These are phyloP conservation scores for Thalpophila matura DNA, from an alignment of 2,888 invertebrate species.

Conservation along the genomic window DNA sequence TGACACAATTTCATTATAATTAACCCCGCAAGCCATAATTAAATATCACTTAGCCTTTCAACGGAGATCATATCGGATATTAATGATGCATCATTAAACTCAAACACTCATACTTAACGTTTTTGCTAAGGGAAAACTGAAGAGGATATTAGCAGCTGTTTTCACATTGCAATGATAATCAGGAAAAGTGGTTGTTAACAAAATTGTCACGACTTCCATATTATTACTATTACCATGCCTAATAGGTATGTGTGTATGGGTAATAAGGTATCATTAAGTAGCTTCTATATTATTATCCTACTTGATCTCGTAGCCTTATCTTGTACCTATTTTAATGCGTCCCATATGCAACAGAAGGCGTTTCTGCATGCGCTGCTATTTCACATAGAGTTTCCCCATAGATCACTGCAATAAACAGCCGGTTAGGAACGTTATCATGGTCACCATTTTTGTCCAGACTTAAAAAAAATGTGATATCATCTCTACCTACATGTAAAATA, in stretches of 20 bases:
- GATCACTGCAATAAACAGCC: constrained; percentile 7
- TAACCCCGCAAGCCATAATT: constrained; percentile 48
- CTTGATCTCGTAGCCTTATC: too few relatives aligned
- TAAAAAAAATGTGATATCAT: too few relatives aligned
- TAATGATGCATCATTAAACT: constrained; percentile 47
- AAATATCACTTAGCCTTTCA: constrained; percentile 60
- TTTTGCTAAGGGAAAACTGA: constrained; percentile 17
- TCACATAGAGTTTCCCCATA: too few relatives aligned
- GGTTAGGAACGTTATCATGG: constrained; percentile 25
- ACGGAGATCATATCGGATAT: constrained; percentile 54
- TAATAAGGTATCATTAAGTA: constrained; percentile 17
- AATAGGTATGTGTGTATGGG: constrained; percentile 6
- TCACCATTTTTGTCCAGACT: constrained; percentile 12
- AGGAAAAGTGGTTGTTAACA: constrained; percentile 9
- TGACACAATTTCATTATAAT: constrained; percentile 47
- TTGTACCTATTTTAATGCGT: too few relatives aligned
- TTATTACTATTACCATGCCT: constrained; percentile 1
- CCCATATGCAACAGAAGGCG: too few relatives aligned
- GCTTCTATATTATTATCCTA: constrained; percentile 1
- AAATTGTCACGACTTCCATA: neutral
- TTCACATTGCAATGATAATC: constrained; percentile 5
- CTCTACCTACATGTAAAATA: too few relatives aligned
- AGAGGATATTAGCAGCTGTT: constrained; percentile 5
- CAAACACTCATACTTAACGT: constrained; percentile 32
- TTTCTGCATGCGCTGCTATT: too few relatives aligned